phyloP scores from a whole-genome alignment of 2,113 vertebrate species.

The Salvelinus sp. region DNA sequence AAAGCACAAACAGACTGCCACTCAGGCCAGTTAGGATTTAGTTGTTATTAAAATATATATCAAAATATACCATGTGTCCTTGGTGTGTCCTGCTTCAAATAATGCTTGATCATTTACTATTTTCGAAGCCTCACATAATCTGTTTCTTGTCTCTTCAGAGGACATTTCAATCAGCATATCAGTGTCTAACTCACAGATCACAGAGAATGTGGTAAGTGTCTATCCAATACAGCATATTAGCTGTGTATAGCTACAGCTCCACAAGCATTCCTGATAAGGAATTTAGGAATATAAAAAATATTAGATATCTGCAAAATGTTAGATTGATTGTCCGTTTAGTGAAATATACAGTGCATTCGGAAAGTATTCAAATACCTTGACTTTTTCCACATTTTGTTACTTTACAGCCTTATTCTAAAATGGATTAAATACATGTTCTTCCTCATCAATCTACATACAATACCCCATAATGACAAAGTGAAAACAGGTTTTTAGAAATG shows the following conservation, averaged over 20 bases:
- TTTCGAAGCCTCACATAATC: neutral
- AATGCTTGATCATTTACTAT: neutral
- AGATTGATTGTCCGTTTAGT: no score
- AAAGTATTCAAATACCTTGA: no score
- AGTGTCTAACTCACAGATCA: constrained; percentile 89
- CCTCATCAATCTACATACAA: no score
- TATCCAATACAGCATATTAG: neutral
- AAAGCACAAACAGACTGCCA: neutral
- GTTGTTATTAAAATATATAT: no score
- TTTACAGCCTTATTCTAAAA: no score
- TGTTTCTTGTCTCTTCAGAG: constrained; percentile 6
- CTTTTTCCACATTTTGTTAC: no score
- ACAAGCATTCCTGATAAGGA: neutral
- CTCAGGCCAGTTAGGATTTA: no score
- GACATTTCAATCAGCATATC: constrained; percentile 90
- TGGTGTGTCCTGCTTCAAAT: neutral
- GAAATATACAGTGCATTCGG: no score
- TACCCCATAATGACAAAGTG: no score
- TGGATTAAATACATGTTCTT: no score
- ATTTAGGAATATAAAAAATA: neutral
- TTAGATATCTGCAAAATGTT: neutral
- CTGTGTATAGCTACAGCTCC: neutral
- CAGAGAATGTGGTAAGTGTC: constrained; percentile 90
- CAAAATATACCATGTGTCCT: neutral
- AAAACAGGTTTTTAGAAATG: no score